Evolutionary conservation across 37 sponge, comb jelly and placozoan species (phyloP).

Genomic region (Lycopodina hypogea): DNA sequence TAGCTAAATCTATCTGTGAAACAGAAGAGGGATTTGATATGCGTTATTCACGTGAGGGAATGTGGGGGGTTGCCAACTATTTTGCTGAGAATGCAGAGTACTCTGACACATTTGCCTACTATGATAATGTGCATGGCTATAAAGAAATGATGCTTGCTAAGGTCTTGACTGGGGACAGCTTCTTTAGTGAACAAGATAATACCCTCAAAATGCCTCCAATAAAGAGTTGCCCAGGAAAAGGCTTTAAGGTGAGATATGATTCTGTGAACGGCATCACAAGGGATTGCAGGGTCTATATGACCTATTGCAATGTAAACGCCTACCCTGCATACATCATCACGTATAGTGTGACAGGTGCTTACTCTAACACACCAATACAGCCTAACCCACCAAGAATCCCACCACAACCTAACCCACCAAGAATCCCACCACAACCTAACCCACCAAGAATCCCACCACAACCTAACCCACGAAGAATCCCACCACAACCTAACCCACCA

Average conservation of each 20-base stretch:
- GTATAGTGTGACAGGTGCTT: constrained; percentile 5
- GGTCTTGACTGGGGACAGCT: constrained; percentile 57
- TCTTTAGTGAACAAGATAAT: constrained; percentile 12
- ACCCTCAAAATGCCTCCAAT: constrained; percentile 61
- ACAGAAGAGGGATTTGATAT: constrained; percentile 77
- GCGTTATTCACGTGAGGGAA: constrained; percentile 33
- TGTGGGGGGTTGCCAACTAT: constrained; percentile 80
- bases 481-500: too few relatives aligned
- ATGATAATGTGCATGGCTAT: not conserved
- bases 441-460: too few relatives aligned
- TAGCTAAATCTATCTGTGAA: constrained; percentile 34
- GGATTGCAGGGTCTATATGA: constrained; percentile 56
- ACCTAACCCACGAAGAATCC: too few relatives aligned
- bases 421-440: too few relatives aligned
- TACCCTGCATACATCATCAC: constrained; percentile 76
- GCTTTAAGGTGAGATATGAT: constrained; percentile 61
- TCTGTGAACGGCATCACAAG: constrained; percentile 61
- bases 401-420: too few relatives aligned
- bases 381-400: too few relatives aligned
- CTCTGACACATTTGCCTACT: constrained; percentile 57
- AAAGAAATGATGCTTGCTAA: constrained; percentile 63
- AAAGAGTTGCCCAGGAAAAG: constrained; percentile 8
- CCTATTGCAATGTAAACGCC: constrained; percentile 74
- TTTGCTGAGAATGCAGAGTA: constrained; percentile 82
- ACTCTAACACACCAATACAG: too few relatives aligned